Percentiles rank a stretch among this genome's conserved stretches.
phyloP scores from a whole-genome alignment of 1,140 invertebrate genomes.

The Apocrypta bakeri region DNA sequence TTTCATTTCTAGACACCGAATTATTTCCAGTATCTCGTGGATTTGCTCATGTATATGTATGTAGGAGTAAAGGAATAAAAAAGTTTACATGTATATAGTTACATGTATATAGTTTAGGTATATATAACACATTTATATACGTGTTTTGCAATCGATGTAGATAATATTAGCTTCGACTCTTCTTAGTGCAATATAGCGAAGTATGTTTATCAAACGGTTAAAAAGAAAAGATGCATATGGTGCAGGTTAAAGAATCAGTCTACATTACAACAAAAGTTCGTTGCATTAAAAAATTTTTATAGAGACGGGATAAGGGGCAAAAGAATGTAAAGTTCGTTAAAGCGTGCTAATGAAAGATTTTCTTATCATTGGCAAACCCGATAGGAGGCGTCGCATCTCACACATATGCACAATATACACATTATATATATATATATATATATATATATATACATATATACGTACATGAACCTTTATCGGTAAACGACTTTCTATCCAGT shows the following conservation, averaged over 20 bases:
- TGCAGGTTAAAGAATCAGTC: no score
- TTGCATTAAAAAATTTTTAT: background rate
- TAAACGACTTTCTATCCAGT: conserved; percentile 46
- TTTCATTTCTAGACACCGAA: background rate
- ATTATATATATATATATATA: no score
- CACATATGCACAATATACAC: conserved; percentile 1
- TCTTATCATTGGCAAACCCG: conserved; percentile 45
- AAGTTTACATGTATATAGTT: no score
- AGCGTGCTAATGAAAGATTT: conserved; percentile 46
- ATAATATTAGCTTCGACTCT: background rate
- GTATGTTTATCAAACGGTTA: background rate
- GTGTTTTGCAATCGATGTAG: background rate
- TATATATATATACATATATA: no score
- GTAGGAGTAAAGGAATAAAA: no score
- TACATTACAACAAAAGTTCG: background rate
- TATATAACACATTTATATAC: no score
- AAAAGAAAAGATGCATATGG: no score
- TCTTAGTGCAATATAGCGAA: no score
- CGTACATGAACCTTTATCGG: conserved; percentile 37
- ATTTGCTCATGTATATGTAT: no score
- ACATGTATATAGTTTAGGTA: no score
- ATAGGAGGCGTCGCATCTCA: conserved; percentile 24
- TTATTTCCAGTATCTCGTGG: no score
- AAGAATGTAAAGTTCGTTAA: conserved; percentile 41
- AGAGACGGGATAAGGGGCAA: background rate